A percentile compares a stretch with the other conserved stretches of the same genome.
phyloP scores from a whole-genome alignment of 2,888 invertebrate species.

The Petrolisthes cinctipes region DNA sequence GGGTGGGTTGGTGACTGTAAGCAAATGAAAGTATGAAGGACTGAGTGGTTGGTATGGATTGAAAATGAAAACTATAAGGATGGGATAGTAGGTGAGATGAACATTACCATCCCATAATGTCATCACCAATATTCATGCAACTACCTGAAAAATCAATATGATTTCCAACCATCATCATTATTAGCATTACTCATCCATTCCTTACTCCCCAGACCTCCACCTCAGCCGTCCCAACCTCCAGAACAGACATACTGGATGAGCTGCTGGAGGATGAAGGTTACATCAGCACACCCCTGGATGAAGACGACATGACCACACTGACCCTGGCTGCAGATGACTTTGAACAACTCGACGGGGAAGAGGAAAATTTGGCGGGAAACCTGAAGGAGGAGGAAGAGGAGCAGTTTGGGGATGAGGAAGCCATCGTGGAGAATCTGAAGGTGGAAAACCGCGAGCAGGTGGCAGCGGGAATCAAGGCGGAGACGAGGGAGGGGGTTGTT shows the following conservation, averaged over 20 bases:
- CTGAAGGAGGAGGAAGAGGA: constrained; percentile 2
- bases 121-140: too few species aligned
- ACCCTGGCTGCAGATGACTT: constrained; percentile 15
- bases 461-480: neutral
- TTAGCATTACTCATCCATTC: neutral
- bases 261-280: constrained; percentile 22
- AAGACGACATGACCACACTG: constrained; percentile 48
- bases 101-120: too few species aligned
- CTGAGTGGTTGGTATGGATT: too few species aligned
- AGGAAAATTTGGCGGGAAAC: neutral
- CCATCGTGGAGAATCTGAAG: neutral
- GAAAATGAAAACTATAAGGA: too few species aligned
- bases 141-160: neutral
- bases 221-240: constrained; percentile 13
- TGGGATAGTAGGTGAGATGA: too few species aligned
- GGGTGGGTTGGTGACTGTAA: neutral
- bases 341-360: neutral
- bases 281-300: constrained; percentile 35
- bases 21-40: neutral
- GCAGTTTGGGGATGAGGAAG: neutral
- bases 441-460: neutral
- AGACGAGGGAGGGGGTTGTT: constrained; percentile 31
- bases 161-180: neutral
- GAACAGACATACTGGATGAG: constrained; percentile 10
- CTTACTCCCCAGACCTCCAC: constrained; percentile 29